phyloP scores from a whole-genome alignment of 2,113 vertebrate genomes.

The Ariopsis seemanni region DNA sequence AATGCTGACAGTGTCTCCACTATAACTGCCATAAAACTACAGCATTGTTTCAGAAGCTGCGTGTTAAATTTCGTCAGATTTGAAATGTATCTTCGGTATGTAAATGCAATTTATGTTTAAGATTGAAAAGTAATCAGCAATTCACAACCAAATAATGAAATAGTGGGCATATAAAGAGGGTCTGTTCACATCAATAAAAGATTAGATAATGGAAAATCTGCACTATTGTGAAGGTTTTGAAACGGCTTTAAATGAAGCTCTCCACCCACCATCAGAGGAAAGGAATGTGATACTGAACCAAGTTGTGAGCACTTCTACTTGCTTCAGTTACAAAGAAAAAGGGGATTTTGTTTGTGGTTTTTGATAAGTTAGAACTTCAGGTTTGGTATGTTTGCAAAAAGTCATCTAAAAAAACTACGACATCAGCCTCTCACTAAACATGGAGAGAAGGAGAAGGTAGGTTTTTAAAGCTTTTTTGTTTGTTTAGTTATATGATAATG shows the following conservation, averaged over 20 bases:
- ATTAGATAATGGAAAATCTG: background rate
- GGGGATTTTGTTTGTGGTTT: background rate
- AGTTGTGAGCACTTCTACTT: background rate
- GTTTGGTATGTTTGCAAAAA: background rate
- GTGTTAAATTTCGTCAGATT: background rate
- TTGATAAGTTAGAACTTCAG: background rate
- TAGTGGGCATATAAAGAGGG: background rate
- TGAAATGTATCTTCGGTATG: background rate
- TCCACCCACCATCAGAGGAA: slow-evolving; percentile 44
- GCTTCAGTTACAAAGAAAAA: background rate
- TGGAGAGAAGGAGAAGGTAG: slow-evolving; percentile 22
- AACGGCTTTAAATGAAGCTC: slow-evolving; percentile 14
- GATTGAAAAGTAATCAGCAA: background rate
- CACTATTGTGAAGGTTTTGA: slow-evolving; percentile 7
- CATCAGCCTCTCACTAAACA: background rate
- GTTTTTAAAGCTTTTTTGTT: background rate
- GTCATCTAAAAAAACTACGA: background rate
- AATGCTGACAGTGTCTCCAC: background rate
- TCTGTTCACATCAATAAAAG: background rate
- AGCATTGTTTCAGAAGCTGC: background rate
- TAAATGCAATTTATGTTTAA: background rate
- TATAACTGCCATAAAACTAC: background rate
- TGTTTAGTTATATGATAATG: background rate
- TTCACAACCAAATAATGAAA: background rate
- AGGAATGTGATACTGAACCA: background rate